These are phyloP conservation scores for Pachycephus smyrnensis DNA, from an alignment of 2,888 invertebrate genomes.

Conservation along the genomic window DNA sequence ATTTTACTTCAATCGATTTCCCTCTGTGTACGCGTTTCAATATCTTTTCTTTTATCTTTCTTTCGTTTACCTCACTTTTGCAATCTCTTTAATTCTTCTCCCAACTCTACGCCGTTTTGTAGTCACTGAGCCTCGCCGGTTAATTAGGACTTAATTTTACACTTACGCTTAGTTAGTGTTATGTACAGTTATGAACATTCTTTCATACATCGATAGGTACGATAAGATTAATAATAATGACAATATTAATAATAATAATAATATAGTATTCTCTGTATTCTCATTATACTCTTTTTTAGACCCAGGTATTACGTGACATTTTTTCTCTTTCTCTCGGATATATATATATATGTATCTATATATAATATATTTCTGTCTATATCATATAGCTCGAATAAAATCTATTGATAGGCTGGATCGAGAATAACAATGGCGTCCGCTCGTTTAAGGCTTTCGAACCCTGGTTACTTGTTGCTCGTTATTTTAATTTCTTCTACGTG, in stretches of 20 bases:
- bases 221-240: neutral
- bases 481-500: neutral
- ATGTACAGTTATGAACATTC: conserved; percentile 52
- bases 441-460: no score
- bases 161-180: conserved; percentile 34
- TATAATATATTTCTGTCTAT: conserved; percentile 17
- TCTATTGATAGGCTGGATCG: conserved; percentile 11
- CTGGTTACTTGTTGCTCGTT: conserved; percentile 9
- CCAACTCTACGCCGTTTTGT: conserved; percentile 12
- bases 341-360: conserved; percentile 14
- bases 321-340: no score
- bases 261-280: no score
- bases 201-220: conserved; percentile 8
- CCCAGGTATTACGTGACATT: conserved; percentile 16
- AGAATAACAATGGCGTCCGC: no score
- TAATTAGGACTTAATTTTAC: conserved; percentile 12
- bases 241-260: no score
- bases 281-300: no score
- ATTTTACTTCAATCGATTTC: neutral
- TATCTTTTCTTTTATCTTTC: neutral
- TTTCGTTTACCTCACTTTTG: conserved; percentile 6
- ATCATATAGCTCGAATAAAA: conserved; percentile 21
- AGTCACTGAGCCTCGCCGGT: conserved; percentile 12
- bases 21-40: neutral
- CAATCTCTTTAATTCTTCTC: conserved; percentile 10